phyloP scores from a whole-genome alignment of 2,888 invertebrate genomes.

The Ganaspis brasiliensis region DNA sequence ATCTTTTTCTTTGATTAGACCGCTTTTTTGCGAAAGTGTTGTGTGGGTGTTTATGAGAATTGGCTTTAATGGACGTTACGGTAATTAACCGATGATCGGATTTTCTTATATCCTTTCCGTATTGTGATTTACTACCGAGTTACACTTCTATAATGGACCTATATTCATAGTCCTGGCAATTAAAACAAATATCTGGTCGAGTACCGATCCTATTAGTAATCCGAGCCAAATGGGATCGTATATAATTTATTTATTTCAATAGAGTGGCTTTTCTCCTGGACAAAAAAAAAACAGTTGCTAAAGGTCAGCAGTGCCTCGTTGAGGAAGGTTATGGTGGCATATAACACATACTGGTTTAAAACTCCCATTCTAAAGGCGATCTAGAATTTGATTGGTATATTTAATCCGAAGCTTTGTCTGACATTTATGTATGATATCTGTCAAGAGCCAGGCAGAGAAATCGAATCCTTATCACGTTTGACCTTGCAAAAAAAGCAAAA shows the following conservation, averaged over 20 bases:
- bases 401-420: slow-evolving; percentile 48
- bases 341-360: slow-evolving; percentile 50
- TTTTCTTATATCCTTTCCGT: slow-evolving; percentile 39
- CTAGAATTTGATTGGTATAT: slow-evolving; percentile 57
- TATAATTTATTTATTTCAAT: slow-evolving; percentile 59
- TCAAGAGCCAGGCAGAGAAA: slow-evolving; percentile 43
- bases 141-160: slow-evolving; percentile 20
- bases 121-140: slow-evolving; percentile 64
- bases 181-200: slow-evolving; percentile 60
- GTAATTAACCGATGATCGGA: slow-evolving; percentile 46
- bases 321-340: slow-evolving; percentile 61
- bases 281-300: slow-evolving; percentile 51
- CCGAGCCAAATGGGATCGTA: slow-evolving; percentile 56
- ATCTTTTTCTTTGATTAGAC: slow-evolving; percentile 5
- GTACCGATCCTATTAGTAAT: slow-evolving; percentile 52
- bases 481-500: slow-evolving; percentile 33
- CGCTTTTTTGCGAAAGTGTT: slow-evolving; percentile 15
- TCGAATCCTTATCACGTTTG: slow-evolving; percentile 36
- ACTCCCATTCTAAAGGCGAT: slow-evolving; percentile 43
- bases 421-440: slow-evolving; percentile 52
- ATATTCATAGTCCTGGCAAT: slow-evolving; percentile 57
- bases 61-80: slow-evolving; percentile 50
- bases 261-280: slow-evolving; percentile 48
- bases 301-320: slow-evolving; percentile 59
- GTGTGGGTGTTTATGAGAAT: slow-evolving; percentile 61